Percentiles rank a stretch among this genome's conserved stretches.
Conservation (phyloP, 2,888 invertebrate genomes). For the Odontomyia ornata region DNA sequence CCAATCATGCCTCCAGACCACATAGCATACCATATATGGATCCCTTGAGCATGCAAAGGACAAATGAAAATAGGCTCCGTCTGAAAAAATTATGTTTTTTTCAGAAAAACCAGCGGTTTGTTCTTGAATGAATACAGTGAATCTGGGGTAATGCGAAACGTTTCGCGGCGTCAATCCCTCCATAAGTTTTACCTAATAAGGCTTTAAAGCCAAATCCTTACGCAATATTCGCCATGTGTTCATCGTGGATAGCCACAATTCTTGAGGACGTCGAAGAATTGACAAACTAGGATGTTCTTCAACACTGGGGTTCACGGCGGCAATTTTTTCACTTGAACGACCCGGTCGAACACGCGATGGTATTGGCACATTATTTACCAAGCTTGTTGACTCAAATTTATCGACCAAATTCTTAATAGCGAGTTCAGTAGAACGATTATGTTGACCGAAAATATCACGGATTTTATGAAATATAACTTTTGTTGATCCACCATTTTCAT, state of each 20-base stretch:
- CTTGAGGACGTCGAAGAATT: conserved; percentile 20
- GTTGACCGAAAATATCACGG: background rate
- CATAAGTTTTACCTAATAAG: conserved; percentile 42
- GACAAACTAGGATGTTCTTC: conserved; percentile 17
- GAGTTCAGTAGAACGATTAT: background rate
- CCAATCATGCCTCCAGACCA: background rate
- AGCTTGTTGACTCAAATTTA: conserved; percentile 30
- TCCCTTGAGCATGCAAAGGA: background rate
- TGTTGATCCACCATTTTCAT: background rate
- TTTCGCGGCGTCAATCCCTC: conserved; percentile 51
- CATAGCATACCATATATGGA: no score
- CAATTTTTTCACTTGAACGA: conserved; percentile 33
- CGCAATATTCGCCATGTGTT: conserved; percentile 29
- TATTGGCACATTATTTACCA: conserved; percentile 11
- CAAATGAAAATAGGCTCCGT: background rate
- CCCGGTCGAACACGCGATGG: conserved; percentile 24
- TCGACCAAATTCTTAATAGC: background rate
- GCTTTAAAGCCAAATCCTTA: conserved; percentile 34
- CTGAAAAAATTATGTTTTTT: conserved; percentile 15
- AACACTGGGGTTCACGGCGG: conserved; percentile 10
- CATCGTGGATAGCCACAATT: conserved; percentile 18
- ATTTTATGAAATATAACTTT: background rate
- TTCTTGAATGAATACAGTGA: conserved; percentile 41
- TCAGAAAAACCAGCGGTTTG: conserved; percentile 19
- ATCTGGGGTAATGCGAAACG: conserved; percentile 48